Conservation (phyloP, 1,140 invertebrate genomes). For the Daktulosphaira vitifoliae region DNA sequence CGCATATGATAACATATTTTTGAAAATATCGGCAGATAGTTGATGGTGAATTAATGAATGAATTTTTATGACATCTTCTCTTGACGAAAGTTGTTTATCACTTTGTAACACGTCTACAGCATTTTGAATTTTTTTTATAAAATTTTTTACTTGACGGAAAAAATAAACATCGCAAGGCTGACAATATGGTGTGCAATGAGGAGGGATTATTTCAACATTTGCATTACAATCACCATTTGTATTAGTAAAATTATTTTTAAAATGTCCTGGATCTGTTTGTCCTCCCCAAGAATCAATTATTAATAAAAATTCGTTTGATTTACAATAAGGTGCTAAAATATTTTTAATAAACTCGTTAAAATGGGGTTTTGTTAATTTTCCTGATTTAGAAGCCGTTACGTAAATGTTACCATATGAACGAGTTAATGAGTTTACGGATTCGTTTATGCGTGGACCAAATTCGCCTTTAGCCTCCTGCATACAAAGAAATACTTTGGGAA, state of each 20-base stretch:
- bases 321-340: slow-evolving; percentile 8
- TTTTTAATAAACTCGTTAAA: slow-evolving; percentile 19
- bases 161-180: slow-evolving; percentile 31
- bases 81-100: neutral
- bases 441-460: neutral
- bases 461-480: slow-evolving; percentile 19
- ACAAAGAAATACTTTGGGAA: slow-evolving; percentile 30
- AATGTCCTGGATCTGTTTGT: slow-evolving; percentile 3
- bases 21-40: slow-evolving; percentile 26
- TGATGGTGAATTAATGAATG: slow-evolving; percentile 36
- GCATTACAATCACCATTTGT: neutral
- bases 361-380: slow-evolving; percentile 33
- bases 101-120: slow-evolving; percentile 1
- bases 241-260: neutral
- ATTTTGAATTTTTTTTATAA: slow-evolving; percentile 34
- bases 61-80: slow-evolving; percentile 33
- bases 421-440: neutral
- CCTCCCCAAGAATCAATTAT: slow-evolving; percentile 33
- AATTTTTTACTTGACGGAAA: slow-evolving; percentile 22
- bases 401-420: slow-evolving; percentile 30
- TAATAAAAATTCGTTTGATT: neutral
- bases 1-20: slow-evolving; percentile 37
- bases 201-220: slow-evolving; percentile 21
- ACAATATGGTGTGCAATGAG: slow-evolving; percentile 17
- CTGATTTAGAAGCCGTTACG: slow-evolving; percentile 35